A percentile compares a stretch with the other conserved stretches of the same genome.
These are phyloP conservation scores for Neoscelio sp. DNA, from an alignment of 2,888 invertebrate genomes.

Conservation along the genomic window DNA sequence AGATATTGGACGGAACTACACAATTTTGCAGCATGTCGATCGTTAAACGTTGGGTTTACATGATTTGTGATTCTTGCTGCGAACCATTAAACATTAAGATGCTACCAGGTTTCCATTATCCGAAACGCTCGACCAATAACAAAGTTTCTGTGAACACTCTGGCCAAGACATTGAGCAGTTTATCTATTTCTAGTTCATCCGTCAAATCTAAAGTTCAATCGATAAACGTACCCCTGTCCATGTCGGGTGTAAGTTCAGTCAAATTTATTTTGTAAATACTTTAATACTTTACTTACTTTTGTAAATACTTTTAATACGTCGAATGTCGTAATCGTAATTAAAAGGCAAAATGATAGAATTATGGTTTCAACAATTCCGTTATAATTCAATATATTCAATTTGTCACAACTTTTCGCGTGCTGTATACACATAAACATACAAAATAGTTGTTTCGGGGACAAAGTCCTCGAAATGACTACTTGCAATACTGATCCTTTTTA, in stretches of 20 bases:
- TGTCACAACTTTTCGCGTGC: too few relatives aligned
- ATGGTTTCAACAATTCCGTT: too few relatives aligned
- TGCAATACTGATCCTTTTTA: too few relatives aligned
- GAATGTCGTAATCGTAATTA: too few relatives aligned
- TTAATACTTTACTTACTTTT: too few relatives aligned
- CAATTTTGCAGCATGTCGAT: slow-evolving; percentile 77
- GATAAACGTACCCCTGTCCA: neutral
- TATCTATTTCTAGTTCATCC: neutral
- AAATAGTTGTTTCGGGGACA: too few relatives aligned
- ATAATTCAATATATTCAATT: too few relatives aligned
- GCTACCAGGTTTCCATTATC: slow-evolving; percentile 77
- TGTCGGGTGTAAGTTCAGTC: neutral
- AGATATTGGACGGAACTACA: slow-evolving; percentile 18
- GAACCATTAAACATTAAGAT: slow-evolving; percentile 70
- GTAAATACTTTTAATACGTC: too few relatives aligned
- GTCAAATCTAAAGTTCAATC: neutral
- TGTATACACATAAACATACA: too few relatives aligned
- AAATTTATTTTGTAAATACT: too few relatives aligned
- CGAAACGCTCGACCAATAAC: slow-evolving; percentile 54
- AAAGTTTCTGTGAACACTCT: neutral
- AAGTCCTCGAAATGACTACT: too few relatives aligned
- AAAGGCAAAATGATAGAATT: too few relatives aligned
- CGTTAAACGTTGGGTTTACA: slow-evolving; percentile 79
- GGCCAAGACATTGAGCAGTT: neutral
- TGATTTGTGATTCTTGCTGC: slow-evolving; percentile 81